These are phyloP conservation scores for Cheilosia impressa DNA, from an alignment of 2,888 invertebrate species.

Conservation along the genomic window DNA sequence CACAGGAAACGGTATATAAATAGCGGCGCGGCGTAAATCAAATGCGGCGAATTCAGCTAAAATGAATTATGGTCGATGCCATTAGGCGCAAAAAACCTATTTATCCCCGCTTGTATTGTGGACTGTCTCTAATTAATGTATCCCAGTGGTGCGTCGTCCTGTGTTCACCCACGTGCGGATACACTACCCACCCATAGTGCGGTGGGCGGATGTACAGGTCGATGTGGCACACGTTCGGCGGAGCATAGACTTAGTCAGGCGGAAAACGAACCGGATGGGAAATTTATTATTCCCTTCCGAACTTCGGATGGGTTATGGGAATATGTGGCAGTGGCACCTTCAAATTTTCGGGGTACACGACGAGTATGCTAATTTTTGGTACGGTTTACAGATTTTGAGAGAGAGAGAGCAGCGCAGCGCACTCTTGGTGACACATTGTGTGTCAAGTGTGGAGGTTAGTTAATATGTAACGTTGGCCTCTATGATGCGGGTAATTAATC, in stretches of 20 bases:
- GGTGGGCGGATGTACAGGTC: neutral
- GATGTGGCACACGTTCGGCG: conserved; percentile 2
- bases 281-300: conserved; percentile 71
- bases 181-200: neutral
- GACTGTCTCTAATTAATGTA: conserved; percentile 65
- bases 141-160: conserved; percentile 1
- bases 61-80: conserved; percentile 62
- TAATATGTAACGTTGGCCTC: conserved; percentile 44
- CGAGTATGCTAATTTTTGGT: conserved; percentile 61
- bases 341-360: conserved; percentile 1
- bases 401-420: neutral
- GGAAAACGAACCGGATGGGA: conserved; percentile 64
- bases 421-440: neutral
- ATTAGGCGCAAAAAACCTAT: conserved; percentile 48
- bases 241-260: conserved; percentile 20
- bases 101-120: conserved; percentile 41
- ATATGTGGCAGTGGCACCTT: conserved; percentile 18
- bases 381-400: conserved; percentile 24
- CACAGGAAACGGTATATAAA: neutral
- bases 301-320: neutral
- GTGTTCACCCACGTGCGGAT: conserved; percentile 7
- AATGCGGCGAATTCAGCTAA: conserved; percentile 50
- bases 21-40: conserved; percentile 49
- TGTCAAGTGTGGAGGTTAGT: conserved; percentile 51
- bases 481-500: conserved; percentile 58